phyloP scores from a whole-genome alignment of 2,888 invertebrate species.

The Periphyllus acericola region DNA sequence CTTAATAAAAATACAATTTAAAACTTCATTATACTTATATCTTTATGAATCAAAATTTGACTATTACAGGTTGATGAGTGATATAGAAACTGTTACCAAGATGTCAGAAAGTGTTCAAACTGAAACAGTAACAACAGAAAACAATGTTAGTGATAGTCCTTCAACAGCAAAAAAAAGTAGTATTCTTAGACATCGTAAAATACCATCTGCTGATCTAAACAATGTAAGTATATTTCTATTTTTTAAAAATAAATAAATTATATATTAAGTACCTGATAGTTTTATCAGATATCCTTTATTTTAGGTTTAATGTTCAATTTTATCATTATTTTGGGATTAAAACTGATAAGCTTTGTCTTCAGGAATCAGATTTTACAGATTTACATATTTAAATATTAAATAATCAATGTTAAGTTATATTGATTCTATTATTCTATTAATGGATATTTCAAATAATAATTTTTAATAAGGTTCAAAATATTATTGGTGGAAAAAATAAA shows the following conservation, averaged over 20 bases:
- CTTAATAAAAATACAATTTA: not conserved
- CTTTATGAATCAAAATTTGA: not conserved
- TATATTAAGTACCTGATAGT: not conserved
- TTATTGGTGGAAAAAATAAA: too few relatives aligned
- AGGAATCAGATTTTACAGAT: not conserved
- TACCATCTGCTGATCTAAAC: constrained; percentile 52
- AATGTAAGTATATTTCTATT: constrained; percentile 35
- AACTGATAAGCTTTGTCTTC: not conserved
- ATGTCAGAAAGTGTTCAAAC: constrained; percentile 56
- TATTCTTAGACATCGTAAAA: constrained; percentile 53
- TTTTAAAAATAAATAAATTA: not conserved
- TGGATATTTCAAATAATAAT: not conserved
- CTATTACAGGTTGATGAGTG: constrained; percentile 47
- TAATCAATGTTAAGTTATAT: not conserved
- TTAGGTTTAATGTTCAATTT: not conserved
- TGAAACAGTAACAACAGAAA: constrained; percentile 46
- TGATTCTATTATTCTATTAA: not conserved
- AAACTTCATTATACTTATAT: not conserved
- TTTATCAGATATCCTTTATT: not conserved
- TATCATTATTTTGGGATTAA: not conserved
- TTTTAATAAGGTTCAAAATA: not conserved
- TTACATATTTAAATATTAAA: not conserved
- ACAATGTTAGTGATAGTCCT: constrained; percentile 14
- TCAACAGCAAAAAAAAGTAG: constrained; percentile 32
- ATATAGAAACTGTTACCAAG: constrained; percentile 2